A percentile compares a stretch with the other conserved stretches of the same genome.
Conservation (phyloP, 2,797 vertebrate genomes). For the Coracias cyanogaster region DNA sequence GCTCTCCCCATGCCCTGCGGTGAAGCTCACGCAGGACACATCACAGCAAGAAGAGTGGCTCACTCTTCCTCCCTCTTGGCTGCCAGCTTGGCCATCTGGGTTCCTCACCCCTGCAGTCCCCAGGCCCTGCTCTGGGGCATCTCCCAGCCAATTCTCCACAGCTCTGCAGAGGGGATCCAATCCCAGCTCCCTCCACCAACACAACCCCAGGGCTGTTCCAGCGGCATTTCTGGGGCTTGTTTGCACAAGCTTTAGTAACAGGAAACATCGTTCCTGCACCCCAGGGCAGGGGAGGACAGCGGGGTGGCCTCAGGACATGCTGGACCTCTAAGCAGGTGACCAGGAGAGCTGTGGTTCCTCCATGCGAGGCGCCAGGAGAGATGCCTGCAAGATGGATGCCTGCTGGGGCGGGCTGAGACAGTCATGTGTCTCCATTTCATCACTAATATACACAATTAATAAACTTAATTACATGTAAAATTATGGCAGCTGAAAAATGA, state of each 20-base stretch:
- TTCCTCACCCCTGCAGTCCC: too few relatives aligned
- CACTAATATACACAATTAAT: conserved; percentile 74
- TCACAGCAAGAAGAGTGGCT: not conserved
- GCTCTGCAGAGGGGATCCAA: not conserved
- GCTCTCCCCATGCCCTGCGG: not conserved
- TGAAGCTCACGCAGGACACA: rapidly evolving
- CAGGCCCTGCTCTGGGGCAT: not conserved
- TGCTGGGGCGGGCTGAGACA: not conserved
- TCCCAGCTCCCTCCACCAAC: rapidly evolving
- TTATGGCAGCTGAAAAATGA: conserved; percentile 64
- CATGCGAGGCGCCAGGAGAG: rapidly evolving
- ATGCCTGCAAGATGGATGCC: not conserved
- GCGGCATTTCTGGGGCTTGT: not conserved
- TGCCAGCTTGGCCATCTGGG: rapidly evolving
- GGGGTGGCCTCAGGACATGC: rapidly evolving
- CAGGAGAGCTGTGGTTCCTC: not conserved
- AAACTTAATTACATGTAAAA: conserved; percentile 79
- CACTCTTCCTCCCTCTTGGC: not conserved
- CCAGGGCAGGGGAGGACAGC: not conserved
- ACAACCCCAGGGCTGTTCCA: not conserved
- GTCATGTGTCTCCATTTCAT: conserved; percentile 71
- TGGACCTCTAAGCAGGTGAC: not conserved
- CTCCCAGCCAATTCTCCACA: not conserved
- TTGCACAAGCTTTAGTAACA: not conserved
- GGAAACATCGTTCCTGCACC: not conserved